phyloP scores from a whole-genome alignment of 2,113 vertebrate species.

The Lasiurus cinereus region DNA sequence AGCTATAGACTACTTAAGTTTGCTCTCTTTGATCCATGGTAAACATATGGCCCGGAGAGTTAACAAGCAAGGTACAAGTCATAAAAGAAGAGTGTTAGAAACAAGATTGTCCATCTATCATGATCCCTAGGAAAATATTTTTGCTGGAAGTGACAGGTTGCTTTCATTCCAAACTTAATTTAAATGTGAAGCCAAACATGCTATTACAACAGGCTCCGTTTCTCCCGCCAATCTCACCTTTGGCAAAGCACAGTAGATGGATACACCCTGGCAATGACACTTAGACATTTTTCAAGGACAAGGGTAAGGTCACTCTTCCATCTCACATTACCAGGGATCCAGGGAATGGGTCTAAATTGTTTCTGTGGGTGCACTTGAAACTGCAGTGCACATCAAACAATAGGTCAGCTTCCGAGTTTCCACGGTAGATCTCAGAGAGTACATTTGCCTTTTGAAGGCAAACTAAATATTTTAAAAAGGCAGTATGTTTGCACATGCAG shows the following conservation, averaged over 20 bases:
- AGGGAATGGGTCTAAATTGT: constrained; percentile 10
- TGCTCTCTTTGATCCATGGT: constrained; percentile 22
- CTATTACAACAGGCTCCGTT: not conserved
- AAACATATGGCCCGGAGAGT: constrained; percentile 44
- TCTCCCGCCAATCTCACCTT: not conserved
- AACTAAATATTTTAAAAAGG: too few species aligned
- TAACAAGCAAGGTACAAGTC: not conserved
- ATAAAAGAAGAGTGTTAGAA: constrained; percentile 45
- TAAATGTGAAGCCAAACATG: constrained; percentile 57
- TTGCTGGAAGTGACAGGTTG: constrained; percentile 45
- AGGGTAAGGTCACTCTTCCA: not conserved
- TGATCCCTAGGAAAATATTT: constrained; percentile 53
- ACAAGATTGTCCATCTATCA: constrained; percentile 39
- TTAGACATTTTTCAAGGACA: not conserved
- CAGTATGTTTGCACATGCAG: not conserved
- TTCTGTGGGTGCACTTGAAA: not conserved
- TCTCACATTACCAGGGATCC: not conserved
- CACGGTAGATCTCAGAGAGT: not conserved
- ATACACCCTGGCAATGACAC: not conserved
- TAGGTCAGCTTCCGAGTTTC: not conserved
- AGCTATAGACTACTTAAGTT: not conserved
- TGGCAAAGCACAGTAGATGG: constrained; percentile 14
- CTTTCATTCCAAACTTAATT: constrained; percentile 52
- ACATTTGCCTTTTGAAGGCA: not conserved
- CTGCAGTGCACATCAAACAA: not conserved